Evolutionary conservation across 2,113 vertebrate species (phyloP).

Genomic region (Calidris pugnax): DNA sequence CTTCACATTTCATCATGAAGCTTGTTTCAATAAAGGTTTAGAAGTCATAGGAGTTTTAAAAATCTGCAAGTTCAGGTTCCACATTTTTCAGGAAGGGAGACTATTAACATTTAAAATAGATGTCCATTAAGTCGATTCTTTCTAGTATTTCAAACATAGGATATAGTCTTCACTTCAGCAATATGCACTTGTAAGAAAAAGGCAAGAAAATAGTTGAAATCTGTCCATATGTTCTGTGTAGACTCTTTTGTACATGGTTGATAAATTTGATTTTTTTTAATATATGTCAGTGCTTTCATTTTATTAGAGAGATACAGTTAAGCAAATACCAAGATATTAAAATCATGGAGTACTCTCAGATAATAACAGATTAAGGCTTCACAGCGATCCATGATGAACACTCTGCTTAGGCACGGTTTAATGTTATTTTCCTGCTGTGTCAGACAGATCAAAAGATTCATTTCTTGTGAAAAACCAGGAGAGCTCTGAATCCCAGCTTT

Average conservation of each 20-base stretch:
- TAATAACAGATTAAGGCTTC: background rate
- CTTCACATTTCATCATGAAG: background rate
- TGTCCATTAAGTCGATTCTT: background rate
- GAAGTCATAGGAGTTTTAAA: background rate
- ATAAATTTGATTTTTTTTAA: background rate
- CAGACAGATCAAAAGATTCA: background rate
- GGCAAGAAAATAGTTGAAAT: background rate
- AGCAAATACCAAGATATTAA: background rate
- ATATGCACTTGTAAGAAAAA: background rate
- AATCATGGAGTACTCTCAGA: background rate
- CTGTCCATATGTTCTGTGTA: background rate
- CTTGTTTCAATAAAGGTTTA: background rate
- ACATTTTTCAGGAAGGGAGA: background rate
- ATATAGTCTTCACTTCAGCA: background rate
- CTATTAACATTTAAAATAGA: background rate
- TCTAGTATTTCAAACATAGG: background rate
- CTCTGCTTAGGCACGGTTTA: background rate
- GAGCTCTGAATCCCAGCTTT: background rate
- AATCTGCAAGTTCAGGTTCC: background rate
- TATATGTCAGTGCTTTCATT: background rate
- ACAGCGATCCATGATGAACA: background rate
- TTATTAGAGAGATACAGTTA: background rate
- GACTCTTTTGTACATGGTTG: background rate
- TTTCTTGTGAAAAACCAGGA: background rate
- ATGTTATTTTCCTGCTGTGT: constrained; percentile 12